Conservation (phyloP, 2,888 invertebrate species). For the Teleiodes luculella region DNA sequence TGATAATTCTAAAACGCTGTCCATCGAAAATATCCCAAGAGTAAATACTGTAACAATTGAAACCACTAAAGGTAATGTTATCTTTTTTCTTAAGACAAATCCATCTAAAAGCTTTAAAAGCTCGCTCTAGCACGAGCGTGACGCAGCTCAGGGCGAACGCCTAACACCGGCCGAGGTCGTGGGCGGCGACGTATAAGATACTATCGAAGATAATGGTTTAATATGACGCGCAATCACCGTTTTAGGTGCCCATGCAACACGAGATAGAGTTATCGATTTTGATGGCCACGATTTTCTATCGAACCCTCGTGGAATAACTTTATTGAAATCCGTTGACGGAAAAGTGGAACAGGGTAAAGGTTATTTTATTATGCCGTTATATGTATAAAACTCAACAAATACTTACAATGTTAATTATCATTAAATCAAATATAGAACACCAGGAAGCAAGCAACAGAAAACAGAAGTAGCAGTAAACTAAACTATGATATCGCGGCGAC, state of each 20-base stretch:
- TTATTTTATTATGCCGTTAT: too few species aligned
- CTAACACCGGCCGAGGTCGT: slow-evolving; percentile 34
- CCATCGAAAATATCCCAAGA: too few species aligned
- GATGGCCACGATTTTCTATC: slow-evolving; percentile 25
- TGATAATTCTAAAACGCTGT: too few species aligned
- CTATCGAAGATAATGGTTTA: slow-evolving; percentile 50
- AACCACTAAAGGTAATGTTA: too few species aligned
- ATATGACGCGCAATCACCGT: slow-evolving; percentile 47
- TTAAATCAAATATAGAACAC: too few species aligned
- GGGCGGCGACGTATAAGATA: slow-evolving; percentile 47
- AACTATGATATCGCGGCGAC: not conserved
- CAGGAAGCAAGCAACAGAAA: too few species aligned
- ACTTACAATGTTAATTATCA: too few species aligned
- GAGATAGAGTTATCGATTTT: slow-evolving; percentile 41
- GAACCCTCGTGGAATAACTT: slow-evolving; percentile 15
- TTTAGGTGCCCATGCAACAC: slow-evolving; percentile 27
- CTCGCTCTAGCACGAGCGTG: slow-evolving; percentile 23
- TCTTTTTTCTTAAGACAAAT: too few species aligned
- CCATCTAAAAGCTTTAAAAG: slow-evolving; percentile 8
- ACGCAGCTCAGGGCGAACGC: slow-evolving; percentile 6
- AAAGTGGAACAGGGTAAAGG: too few species aligned
- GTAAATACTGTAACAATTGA: too few species aligned
- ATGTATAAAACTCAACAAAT: too few species aligned
- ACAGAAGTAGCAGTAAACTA: not conserved
- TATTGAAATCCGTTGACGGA: not conserved